A percentile compares a stretch with the other conserved stretches of the same genome.
phyloP scores from a whole-genome alignment of 1,140 invertebrate species.

The Caerostris darwini region DNA sequence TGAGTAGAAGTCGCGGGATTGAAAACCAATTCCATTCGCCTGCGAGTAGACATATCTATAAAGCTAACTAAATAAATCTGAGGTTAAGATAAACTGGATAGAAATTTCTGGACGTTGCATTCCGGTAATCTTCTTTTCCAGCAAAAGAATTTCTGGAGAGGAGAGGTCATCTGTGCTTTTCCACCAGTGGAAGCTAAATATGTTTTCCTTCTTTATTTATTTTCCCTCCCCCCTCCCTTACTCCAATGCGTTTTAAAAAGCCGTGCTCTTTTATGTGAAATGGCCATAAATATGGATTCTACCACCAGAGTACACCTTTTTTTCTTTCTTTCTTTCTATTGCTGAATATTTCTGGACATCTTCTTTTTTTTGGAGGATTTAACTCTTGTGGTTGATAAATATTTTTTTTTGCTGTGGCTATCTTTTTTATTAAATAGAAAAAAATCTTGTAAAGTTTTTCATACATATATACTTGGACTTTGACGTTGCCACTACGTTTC shows the following conservation, averaged over 20 bases:
- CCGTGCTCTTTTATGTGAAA: background rate
- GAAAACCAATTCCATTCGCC: conserved; percentile 67
- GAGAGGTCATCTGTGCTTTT: background rate
- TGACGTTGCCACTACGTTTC: too few relatives aligned
- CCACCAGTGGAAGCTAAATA: background rate
- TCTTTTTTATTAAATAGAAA: too few relatives aligned
- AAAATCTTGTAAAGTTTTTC: too few relatives aligned
- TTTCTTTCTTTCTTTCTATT: background rate
- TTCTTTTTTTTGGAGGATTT: background rate
- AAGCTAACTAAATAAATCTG: conserved; percentile 69
- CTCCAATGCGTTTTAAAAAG: background rate
- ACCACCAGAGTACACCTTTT: background rate
- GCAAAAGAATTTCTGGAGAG: background rate
- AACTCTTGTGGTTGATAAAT: too few relatives aligned
- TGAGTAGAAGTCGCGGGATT: background rate
- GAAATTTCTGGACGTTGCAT: background rate
- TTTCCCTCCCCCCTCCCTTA: background rate
- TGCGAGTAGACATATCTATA: conserved; percentile 53
- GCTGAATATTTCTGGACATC: background rate
- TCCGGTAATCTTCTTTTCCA: conserved; percentile 3
- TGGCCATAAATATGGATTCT: background rate
- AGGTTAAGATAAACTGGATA: conserved; percentile 52
- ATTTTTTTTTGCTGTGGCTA: too few relatives aligned
- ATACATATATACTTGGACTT: too few relatives aligned
- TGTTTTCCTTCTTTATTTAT: background rate